A percentile compares a stretch with the other conserved stretches of the same genome.
These are phyloP conservation scores for Hecatera dysodea DNA, from an alignment of 2,888 invertebrate species.

Conservation along the genomic window DNA sequence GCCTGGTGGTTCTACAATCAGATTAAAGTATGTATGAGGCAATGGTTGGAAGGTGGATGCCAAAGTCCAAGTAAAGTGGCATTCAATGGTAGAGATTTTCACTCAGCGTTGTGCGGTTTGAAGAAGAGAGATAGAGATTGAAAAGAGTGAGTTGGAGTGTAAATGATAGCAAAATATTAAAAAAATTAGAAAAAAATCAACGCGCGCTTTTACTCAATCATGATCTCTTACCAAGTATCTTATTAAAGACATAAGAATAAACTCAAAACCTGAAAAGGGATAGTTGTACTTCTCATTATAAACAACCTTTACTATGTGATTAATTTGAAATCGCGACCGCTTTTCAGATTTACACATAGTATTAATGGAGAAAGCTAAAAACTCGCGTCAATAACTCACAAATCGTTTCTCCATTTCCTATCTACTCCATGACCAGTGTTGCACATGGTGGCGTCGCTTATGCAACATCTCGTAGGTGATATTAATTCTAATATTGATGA, in stretches of 20 bases:
- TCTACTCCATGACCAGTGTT: conserved; percentile 27
- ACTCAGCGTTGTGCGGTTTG: not conserved
- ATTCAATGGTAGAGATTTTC: not conserved
- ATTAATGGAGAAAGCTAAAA: not conserved
- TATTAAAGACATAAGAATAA: too few relatives aligned
- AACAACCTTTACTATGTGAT: too few relatives aligned
- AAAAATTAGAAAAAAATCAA: too few relatives aligned
- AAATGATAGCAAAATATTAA: not conserved
- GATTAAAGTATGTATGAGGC: not conserved
- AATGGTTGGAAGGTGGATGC: not conserved
- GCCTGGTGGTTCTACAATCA: not conserved
- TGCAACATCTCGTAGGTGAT: conserved; percentile 57
- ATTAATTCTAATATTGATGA: conserved; percentile 57
- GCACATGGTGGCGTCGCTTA: conserved; percentile 46
- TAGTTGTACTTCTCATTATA: too few relatives aligned
- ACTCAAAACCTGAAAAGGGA: too few relatives aligned
- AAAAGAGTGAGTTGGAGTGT: not conserved
- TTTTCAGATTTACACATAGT: too few relatives aligned
- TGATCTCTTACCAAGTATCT: too few relatives aligned
- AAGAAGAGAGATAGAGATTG: not conserved
- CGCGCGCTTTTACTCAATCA: not conserved
- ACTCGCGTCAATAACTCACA: not conserved
- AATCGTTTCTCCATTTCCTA: conserved; percentile 24
- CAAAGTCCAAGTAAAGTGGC: not conserved
- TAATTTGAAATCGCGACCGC: too few relatives aligned